Conservation (phyloP, 2,113 vertebrate genomes). For the Psittacula cyanocephala region DNA sequence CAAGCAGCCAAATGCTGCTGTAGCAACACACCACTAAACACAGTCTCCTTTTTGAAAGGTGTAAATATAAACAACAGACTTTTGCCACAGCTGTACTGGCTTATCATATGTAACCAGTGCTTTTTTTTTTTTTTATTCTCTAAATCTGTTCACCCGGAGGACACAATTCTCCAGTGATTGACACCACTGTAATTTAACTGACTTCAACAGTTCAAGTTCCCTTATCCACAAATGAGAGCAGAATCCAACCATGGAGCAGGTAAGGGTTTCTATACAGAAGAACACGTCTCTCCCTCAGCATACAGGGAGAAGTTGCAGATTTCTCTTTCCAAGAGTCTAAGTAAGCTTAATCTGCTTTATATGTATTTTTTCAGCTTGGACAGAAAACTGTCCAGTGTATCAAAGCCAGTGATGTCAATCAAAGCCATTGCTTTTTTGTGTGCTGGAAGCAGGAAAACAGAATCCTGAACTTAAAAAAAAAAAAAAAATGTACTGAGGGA, state of each 20-base stretch:
- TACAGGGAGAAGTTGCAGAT: not conserved
- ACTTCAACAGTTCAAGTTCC: not conserved
- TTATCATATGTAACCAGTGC: not conserved
- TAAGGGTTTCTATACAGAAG: not conserved
- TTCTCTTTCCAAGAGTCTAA: not conserved
- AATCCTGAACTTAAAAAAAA: not conserved
- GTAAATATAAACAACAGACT: constrained; percentile 40
- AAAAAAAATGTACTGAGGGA: not conserved
- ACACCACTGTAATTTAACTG: not conserved
- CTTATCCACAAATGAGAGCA: not conserved
- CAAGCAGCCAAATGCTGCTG: constrained; percentile 23
- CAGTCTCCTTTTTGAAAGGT: not conserved
- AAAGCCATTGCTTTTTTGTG: not conserved
- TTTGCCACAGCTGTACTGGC: not conserved
- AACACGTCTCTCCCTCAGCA: not conserved
- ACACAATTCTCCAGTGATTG: not conserved
- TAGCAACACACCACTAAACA: constrained; percentile 12
- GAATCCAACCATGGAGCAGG: not conserved
- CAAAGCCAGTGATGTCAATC: not conserved
- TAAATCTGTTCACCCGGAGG: not conserved
- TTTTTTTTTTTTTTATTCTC: not conserved
- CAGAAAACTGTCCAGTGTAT: not conserved
- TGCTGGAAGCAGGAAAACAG: not conserved
- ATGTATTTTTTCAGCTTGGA: not conserved
- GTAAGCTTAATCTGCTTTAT: not conserved